A percentile compares a stretch with the other conserved stretches of the same genome.
These are phyloP conservation scores for Eudemis profundana DNA, from an alignment of 2,888 invertebrate species.

Conservation along the genomic window DNA sequence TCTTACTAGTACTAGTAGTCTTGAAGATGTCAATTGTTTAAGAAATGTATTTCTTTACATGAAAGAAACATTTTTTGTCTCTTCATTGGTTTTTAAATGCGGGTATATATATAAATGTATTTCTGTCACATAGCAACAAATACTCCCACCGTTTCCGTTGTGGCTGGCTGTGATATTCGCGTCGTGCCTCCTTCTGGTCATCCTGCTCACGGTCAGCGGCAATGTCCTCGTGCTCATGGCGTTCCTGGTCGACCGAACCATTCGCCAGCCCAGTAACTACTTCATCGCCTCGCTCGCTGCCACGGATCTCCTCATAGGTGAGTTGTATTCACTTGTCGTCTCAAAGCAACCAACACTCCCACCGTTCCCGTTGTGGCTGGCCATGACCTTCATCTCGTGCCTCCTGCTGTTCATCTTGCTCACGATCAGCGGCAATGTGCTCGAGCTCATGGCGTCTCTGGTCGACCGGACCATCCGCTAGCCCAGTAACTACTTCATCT, in stretches of 20 bases:
- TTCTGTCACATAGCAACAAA: slow-evolving; percentile 76
- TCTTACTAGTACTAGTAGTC: no score
- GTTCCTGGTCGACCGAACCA: slow-evolving; percentile 96
- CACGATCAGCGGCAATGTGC: slow-evolving; percentile 97
- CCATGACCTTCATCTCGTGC: slow-evolving; percentile 94
- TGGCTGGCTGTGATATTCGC: slow-evolving; percentile 97
- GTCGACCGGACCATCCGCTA: slow-evolving; percentile 97
- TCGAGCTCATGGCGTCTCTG: slow-evolving; percentile 97
- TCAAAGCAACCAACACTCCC: slow-evolving; percentile 87
- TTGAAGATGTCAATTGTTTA: no score
- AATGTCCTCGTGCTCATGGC: slow-evolving; percentile 98
- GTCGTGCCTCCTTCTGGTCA: slow-evolving; percentile 93
- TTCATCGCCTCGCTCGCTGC: slow-evolving; percentile 99
- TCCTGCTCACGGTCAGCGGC: slow-evolving; percentile 96
- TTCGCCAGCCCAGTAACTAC: slow-evolving; percentile 99
- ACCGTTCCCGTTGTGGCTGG: slow-evolving; percentile 96
- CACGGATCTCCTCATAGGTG: slow-evolving; percentile 98
- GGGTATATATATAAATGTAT: neutral
- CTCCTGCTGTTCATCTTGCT: slow-evolving; percentile 95
- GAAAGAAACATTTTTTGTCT: neutral
- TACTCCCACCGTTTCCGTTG: slow-evolving; percentile 93
- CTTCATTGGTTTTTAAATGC: neutral
- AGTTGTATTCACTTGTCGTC: slow-evolving; percentile 52
- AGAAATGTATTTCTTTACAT: no score
- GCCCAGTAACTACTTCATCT: slow-evolving; percentile 99